Conservation (phyloP, 2,888 invertebrate species). For the Dryobotodes eremita region DNA sequence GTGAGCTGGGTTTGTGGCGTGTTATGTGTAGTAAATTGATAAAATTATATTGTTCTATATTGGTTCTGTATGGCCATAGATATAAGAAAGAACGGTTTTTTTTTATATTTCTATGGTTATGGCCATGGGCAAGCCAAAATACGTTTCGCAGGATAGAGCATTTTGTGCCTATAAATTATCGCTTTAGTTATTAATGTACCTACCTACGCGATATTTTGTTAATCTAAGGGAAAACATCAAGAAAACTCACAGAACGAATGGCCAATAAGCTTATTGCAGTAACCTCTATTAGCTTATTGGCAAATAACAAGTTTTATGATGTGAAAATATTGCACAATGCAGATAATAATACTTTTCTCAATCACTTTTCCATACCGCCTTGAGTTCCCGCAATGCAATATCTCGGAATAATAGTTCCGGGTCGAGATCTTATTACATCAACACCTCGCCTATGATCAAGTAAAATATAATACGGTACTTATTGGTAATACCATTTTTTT, state of each 20-base stretch:
- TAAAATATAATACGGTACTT: constrained; percentile 16
- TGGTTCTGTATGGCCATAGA: neutral
- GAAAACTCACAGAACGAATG: constrained; percentile 8
- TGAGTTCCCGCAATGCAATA: constrained; percentile 33
- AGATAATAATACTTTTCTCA: constrained; percentile 30
- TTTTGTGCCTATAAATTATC: neutral
- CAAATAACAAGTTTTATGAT: constrained; percentile 32
- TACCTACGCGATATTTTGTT: neutral
- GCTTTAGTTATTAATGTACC: neutral
- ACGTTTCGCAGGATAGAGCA: neutral
- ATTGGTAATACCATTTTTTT: neutral
- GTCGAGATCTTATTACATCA: constrained; percentile 31
- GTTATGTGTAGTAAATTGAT: constrained; percentile 31
- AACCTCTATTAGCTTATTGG: constrained; percentile 11
- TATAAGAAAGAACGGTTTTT: neutral
- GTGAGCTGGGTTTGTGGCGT: constrained; percentile 28
- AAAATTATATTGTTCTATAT: constrained; percentile 6
- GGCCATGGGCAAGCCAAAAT: neutral
- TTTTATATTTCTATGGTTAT: neutral
- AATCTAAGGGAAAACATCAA: neutral
- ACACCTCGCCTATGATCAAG: constrained; percentile 14
- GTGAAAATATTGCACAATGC: constrained; percentile 26
- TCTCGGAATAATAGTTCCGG: constrained; percentile 40
- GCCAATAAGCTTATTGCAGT: neutral
- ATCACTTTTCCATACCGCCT: constrained; percentile 22